phyloP scores from a whole-genome alignment of 2,888 invertebrate species.

The Mesorhabditis belari region DNA sequence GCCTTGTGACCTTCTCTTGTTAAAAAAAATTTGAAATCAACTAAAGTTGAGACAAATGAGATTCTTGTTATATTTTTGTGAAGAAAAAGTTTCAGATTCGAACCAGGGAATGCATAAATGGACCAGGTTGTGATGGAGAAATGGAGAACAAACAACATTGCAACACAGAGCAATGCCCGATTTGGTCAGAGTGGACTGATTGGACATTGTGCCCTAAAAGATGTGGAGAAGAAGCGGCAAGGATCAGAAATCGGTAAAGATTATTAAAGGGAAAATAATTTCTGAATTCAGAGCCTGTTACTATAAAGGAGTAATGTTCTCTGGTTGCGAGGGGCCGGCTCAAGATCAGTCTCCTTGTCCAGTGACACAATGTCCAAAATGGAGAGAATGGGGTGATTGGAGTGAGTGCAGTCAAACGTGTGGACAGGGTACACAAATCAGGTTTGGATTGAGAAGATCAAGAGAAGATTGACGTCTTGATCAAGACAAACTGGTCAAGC shows the following conservation, averaged over 20 bases:
- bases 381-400: conserved; percentile 37
- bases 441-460: conserved; percentile 6
- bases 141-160: conserved; percentile 29
- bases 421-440: conserved; percentile 28
- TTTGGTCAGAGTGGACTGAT: conserved; percentile 31
- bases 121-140: conserved; percentile 21
- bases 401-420: conserved; percentile 31
- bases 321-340: conserved; percentile 30
- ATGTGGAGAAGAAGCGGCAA: conserved; percentile 27
- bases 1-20: too few relatives aligned
- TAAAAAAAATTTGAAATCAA: too few relatives aligned
- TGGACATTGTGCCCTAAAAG: conserved; percentile 31
- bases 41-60: too few relatives aligned
- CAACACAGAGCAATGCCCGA: conserved; percentile 32
- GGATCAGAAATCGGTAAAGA: conserved; percentile 29
- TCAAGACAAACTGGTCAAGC: not conserved
- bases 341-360: conserved; percentile 38
- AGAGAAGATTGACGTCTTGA: too few relatives aligned
- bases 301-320: conserved; percentile 11
- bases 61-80: too few relatives aligned
- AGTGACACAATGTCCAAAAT: conserved; percentile 32
- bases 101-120: conserved; percentile 25
- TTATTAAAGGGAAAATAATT: not conserved
- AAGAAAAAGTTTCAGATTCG: conserved; percentile 14
- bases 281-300: conserved; percentile 20